These are phyloP conservation scores for Pemphigus obesinymphae DNA, from an alignment of 1,140 invertebrate species.

Conservation along the genomic window DNA sequence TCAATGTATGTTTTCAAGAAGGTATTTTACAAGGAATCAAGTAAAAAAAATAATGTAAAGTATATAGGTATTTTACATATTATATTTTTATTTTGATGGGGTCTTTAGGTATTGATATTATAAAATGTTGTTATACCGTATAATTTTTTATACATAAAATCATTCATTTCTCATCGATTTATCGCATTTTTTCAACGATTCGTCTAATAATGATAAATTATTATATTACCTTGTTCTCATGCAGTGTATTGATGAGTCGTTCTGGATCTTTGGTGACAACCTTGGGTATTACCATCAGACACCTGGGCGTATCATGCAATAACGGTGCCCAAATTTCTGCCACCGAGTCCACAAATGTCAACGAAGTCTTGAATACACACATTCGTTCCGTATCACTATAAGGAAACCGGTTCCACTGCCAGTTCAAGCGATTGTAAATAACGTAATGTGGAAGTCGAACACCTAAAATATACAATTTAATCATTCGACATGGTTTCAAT, in stretches of 20 bases:
- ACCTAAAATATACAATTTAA: constrained; percentile 55
- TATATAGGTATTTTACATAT: no score
- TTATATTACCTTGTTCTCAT: constrained; percentile 67
- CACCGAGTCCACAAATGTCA: constrained; percentile 84
- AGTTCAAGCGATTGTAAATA: constrained; percentile 71
- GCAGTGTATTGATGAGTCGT: constrained; percentile 61
- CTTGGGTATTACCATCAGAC: constrained; percentile 67
- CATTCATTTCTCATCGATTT: no score
- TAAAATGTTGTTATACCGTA: no score
- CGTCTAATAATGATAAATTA: no score
- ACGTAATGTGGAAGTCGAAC: constrained; percentile 76
- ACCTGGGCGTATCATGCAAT: constrained; percentile 56
- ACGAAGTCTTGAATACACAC: constrained; percentile 79
- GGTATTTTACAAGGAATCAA: no score
- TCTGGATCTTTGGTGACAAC: constrained; percentile 69
- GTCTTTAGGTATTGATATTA: no score
- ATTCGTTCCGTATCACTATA: constrained; percentile 60
- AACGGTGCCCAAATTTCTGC: constrained; percentile 80
- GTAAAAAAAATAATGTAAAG: no score
- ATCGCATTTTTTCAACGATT: no score
- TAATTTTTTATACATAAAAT: no score
- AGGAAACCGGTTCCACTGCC: constrained; percentile 78
- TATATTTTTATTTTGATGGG: no score
- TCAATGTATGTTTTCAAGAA: no score
- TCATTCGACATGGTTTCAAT: no score